These are phyloP conservation scores for Takifugu flavidus DNA, from an alignment of 2,113 vertebrate species.

Conservation along the genomic window DNA sequence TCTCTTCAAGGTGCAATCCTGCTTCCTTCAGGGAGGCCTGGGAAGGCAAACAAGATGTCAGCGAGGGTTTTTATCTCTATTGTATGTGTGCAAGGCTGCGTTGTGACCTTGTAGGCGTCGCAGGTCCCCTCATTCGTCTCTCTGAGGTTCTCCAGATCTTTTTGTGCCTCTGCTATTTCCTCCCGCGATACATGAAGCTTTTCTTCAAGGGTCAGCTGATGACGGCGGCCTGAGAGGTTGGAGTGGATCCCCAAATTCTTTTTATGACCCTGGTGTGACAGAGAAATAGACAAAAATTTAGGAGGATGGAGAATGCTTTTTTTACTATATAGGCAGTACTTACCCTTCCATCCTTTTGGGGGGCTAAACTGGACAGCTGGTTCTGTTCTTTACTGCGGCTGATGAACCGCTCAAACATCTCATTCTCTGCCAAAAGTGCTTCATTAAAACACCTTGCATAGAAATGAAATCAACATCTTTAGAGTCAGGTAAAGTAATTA, in stretches of 20 bases:
- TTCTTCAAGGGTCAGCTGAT: constrained; percentile 43
- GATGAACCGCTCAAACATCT: constrained; percentile 50
- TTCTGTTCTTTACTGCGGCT: constrained; percentile 28
- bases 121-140: constrained; percentile 24
- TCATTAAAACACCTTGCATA: constrained; percentile 30
- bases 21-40: constrained; percentile 47
- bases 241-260: constrained; percentile 19
- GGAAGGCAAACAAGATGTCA: background rate
- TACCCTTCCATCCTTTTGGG: background rate
- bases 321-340: background rate
- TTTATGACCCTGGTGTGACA: constrained; percentile 16
- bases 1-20: constrained; percentile 36
- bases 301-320: background rate
- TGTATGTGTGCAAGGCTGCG: background rate
- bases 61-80: background rate
- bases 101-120: constrained; percentile 40
- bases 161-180: constrained; percentile 29
- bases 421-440: constrained; percentile 48
- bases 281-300: background rate
- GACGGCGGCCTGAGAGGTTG: constrained; percentile 8
- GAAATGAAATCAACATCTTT: background rate
- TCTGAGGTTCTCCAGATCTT: constrained; percentile 33
- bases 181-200: constrained; percentile 41
- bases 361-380: background rate
- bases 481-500: background rate